These are phyloP conservation scores for Lepidostoma basale DNA, from an alignment of 1,140 invertebrate species.

Conservation along the genomic window DNA sequence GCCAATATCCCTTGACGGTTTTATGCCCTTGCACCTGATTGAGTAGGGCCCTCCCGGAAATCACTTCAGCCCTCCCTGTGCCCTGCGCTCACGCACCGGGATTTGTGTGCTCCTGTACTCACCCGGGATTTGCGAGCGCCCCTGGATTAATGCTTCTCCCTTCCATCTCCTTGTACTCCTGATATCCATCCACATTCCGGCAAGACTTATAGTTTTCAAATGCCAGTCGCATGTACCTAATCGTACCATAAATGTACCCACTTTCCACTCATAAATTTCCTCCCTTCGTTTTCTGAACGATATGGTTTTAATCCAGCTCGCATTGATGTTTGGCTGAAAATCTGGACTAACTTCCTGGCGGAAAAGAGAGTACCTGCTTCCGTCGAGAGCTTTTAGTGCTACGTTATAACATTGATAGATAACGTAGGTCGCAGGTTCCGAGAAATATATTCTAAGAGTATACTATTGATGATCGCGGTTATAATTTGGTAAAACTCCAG, in stretches of 20 bases:
- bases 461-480: too few relatives aligned
- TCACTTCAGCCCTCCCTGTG: conserved; percentile 16
- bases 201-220: conserved; percentile 28
- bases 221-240: conserved; percentile 24
- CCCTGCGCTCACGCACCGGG: not conserved
- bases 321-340: conserved; percentile 12
- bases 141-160: conserved; percentile 4
- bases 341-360: not conserved
- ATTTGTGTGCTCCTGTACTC: not conserved
- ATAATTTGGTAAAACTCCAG: too few relatives aligned
- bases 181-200: conserved; percentile 27
- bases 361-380: not conserved
- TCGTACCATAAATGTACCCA: conserved; percentile 16
- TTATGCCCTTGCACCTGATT: conserved; percentile 22
- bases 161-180: conserved; percentile 3
- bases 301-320: conserved; percentile 3
- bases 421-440: too few relatives aligned
- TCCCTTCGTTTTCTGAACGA: conserved; percentile 2
- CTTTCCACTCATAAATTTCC: conserved; percentile 28
- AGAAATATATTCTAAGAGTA: too few relatives aligned
- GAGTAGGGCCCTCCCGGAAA: conserved; percentile 13
- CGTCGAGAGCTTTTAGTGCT: not conserved
- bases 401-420: not conserved
- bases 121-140: not conserved
- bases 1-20: conserved; percentile 7